These are phyloP conservation scores for Gymnoscopelus microlampas DNA, from an alignment of 2,797 vertebrate genomes.

Conservation along the genomic window DNA sequence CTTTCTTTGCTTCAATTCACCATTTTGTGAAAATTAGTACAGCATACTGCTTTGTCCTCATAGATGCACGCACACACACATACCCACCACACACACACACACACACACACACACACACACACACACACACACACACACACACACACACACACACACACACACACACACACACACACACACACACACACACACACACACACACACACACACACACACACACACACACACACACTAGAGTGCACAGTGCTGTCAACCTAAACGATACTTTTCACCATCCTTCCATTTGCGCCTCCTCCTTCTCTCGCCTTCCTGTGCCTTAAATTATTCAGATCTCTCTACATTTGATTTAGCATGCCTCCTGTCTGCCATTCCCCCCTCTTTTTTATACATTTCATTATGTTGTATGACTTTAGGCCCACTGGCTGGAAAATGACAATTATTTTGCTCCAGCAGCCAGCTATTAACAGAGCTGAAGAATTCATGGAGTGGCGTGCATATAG, in stretches of 20 bases:
- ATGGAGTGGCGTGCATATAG: slow-evolving; percentile 71
- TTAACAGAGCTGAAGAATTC: slow-evolving; percentile 82
- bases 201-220: slow-evolving; percentile 33
- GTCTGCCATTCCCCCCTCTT: slow-evolving; percentile 77
- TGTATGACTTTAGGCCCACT: slow-evolving; percentile 88
- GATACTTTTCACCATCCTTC: slow-evolving; percentile 82
- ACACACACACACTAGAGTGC: slow-evolving; percentile 65
- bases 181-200: no score
- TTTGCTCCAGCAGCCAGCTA: slow-evolving; percentile 86
- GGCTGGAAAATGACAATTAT: slow-evolving; percentile 90
- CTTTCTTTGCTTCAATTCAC: slow-evolving; percentile 32
- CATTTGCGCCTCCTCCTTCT: slow-evolving; percentile 75
- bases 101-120: slow-evolving; percentile 33
- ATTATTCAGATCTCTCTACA: slow-evolving; percentile 87
- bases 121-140: slow-evolving; percentile 30
- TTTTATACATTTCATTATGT: slow-evolving; percentile 88
- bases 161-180: slow-evolving; percentile 33
- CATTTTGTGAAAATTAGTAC: slow-evolving; percentile 37
- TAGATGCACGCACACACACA: slow-evolving; percentile 34
- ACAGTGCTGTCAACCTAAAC: slow-evolving; percentile 83
- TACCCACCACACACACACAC: no score
- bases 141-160: neutral
- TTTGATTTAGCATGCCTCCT: slow-evolving; percentile 87
- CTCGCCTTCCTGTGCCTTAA: slow-evolving; percentile 79
- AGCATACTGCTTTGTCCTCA: slow-evolving; percentile 69